Percentiles rank a stretch among this genome's conserved stretches.
Evolutionary conservation across 2,888 invertebrate species (phyloP).

Genomic region (Mechanitis mazaeus): DNA sequence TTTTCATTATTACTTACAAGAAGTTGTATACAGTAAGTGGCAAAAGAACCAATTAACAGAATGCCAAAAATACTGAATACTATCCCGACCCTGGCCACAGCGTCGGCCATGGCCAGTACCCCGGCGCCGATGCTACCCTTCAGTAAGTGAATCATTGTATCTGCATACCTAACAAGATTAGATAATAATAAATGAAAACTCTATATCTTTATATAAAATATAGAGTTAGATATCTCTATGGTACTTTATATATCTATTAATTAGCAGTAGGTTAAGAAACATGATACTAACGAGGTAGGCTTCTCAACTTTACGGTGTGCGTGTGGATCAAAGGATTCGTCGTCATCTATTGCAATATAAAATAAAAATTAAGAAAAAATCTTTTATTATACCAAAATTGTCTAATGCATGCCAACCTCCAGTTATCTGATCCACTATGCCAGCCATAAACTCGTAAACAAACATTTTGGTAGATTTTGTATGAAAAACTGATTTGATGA

Average conservation of each 20-base stretch:
- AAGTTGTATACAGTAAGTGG: slow-evolving; percentile 85
- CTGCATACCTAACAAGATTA: slow-evolving; percentile 81
- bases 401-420: slow-evolving; percentile 30
- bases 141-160: slow-evolving; percentile 91
- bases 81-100: slow-evolving; percentile 73
- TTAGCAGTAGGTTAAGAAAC: neutral
- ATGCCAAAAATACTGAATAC: slow-evolving; percentile 78
- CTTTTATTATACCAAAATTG: neutral
- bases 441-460: slow-evolving; percentile 47
- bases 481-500: neutral
- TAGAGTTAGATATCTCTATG: too few relatives aligned
- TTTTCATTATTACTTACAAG: slow-evolving; percentile 66
- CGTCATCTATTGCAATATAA: slow-evolving; percentile 35
- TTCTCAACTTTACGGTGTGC: slow-evolving; percentile 79
- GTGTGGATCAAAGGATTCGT: slow-evolving; percentile 80
- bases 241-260: too few relatives aligned
- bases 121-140: slow-evolving; percentile 97
- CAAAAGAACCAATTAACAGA: slow-evolving; percentile 78
- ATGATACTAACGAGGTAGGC: slow-evolving; percentile 82
- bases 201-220: neutral
- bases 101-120: slow-evolving; percentile 91
- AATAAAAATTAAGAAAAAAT: neutral
- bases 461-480: slow-evolving; percentile 35
- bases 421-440: slow-evolving; percentile 39
- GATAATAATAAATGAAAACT: slow-evolving; percentile 1